Evolutionary conservation across 1,140 invertebrate genomes (phyloP), one percentile per base, ranked within the genome.

Genomic region (Hydropsyche tenuis): DNA sequence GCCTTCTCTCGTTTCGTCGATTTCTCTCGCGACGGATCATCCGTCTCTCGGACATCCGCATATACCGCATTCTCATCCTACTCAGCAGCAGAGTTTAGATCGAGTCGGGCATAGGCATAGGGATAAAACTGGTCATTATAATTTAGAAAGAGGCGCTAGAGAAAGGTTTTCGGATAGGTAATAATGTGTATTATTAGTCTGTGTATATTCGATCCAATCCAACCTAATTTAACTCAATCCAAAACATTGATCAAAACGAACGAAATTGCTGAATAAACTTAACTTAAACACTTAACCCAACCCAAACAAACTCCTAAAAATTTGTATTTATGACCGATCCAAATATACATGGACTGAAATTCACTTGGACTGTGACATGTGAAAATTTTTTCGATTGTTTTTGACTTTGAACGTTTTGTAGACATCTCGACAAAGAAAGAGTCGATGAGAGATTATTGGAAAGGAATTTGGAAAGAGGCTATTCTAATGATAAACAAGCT

Each of bases 121-220:
- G n/a, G 71, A 73, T 45, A 43, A 74, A 62, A 22, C 16, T 30
- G n/a, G 14, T 30, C 75, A 74, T 23, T 77, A 75, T 30, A 56
- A 78, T 63, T 79, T 86, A 23, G 82, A 83, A 0, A 66, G 84
- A 14, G 81, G 83, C 69, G 80, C 84, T 0, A 70, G 83, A 45
- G 84, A 85, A 74, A 75, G 84, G 6, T 85, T 82, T 76, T 85
- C 84, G n/a, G 84, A 85, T 73, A 83, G 84, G 84, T 85, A 22
- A 37, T n/a, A n/a, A n/a, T 27, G 25, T 25, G 5, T 43, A 16
- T 43, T 9, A 66, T 53, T 53, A 14, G 14, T 5, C 5, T 5
- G 14, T 14, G 42, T 14, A 43, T 43, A 43, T 43, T 43, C 42
- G 6, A 18, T n/a, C 51, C 5, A 53, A n/a, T n/a, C 14, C 6